Evolutionary conservation across 2,888 invertebrate species (phyloP), one percentile per base, ranked within the genome.

Genomic region (Cosmopolites sordidus): DNA sequence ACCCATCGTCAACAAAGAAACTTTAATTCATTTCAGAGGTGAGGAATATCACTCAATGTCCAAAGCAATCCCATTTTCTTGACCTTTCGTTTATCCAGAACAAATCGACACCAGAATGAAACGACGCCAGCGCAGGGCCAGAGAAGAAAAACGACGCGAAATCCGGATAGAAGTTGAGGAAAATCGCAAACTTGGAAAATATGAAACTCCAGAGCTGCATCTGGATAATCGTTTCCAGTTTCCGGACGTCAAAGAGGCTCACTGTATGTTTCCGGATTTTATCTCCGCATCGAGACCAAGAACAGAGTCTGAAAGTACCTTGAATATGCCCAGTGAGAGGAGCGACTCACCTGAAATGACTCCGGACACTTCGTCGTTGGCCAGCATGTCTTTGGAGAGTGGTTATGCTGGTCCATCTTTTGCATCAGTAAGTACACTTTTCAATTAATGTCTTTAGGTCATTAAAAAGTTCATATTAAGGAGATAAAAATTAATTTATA

Each of bases 131-230:
- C 83, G 84, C 5, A 79, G 83, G 16, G 85, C 83, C 38, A 82
- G 86, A 8, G 89, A 91, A 12, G 95, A 95, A 68, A 82, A 82
- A 16, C 83, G 84, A 27, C 81, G 89, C 2, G 92, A 92, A 68
- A 85, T 84, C 58, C 82, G 84, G n/a, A 86, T 86, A 57, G 83
- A 80, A 48, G 83, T 81, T 58, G 82, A 86, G 60, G 86, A 88
- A 73, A 80, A 89, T 73, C 78, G 83, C 66, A 75, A 79, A 69
- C 79, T 89, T 83, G 84, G 90, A 64, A 75, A 83, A 76, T 74
- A 83, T 70, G 71, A 83, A 48, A 68, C 79, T 63, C 69, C 80
- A 37, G 75, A 80, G 18, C 77, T 84, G 29, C 83, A 85, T 63
- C 78, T 90, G 50, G 83, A 86, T 65, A 83, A 73, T n/a, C 76